Conservation (phyloP, 2,797 vertebrate species). For the Tadarida brasiliensis region DNA sequence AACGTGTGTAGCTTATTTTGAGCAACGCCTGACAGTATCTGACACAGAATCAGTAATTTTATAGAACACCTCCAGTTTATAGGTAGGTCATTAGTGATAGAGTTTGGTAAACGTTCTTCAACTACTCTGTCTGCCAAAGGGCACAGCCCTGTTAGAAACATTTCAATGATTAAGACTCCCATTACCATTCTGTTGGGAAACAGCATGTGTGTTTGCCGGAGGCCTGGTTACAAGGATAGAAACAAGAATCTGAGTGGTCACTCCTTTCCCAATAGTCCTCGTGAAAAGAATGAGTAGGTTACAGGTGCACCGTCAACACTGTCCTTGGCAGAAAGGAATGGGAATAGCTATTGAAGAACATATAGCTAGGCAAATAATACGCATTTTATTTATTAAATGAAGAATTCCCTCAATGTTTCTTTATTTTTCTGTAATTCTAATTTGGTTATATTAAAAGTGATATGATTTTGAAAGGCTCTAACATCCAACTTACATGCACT, state of each 20-base stretch:
- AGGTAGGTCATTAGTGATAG: not conserved
- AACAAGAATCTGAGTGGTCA: not conserved
- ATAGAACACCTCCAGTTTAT: not conserved
- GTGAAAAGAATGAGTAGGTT: not conserved
- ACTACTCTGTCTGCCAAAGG: not conserved
- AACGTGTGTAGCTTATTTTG: not conserved
- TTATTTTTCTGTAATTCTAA: not conserved
- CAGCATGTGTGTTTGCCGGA: not conserved
- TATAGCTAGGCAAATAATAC: not conserved
- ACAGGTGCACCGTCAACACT: rapidly evolving
- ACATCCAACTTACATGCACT: not conserved
- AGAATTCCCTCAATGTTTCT: not conserved
- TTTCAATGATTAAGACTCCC: not conserved
- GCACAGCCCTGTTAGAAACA: not conserved
- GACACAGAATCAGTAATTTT: not conserved
- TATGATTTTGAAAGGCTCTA: not conserved
- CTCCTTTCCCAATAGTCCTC: not conserved
- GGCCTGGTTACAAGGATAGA: not conserved
- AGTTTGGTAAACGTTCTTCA: not conserved
- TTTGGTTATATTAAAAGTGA: not conserved
- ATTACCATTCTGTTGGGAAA: not conserved
- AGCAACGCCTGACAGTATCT: not conserved
- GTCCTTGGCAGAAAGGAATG: not conserved
- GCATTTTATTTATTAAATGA: not conserved
- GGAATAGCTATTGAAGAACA: not conserved